These are phyloP conservation scores for Atherinosoma microstoma DNA, from an alignment of 2,797 vertebrate species.

Conservation along the genomic window DNA sequence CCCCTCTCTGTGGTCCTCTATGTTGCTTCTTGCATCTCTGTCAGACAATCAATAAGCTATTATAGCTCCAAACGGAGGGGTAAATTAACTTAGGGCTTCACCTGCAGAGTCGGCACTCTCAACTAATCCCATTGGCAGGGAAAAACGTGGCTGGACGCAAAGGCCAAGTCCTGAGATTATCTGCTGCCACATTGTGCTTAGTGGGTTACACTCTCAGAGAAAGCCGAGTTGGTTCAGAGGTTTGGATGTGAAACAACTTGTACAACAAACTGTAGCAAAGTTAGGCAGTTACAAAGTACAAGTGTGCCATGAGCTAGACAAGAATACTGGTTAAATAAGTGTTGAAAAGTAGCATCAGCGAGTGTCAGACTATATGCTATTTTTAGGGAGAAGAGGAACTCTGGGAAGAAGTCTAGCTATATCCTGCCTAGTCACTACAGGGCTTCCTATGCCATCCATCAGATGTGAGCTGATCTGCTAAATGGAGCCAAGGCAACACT, in stretches of 20 bases:
- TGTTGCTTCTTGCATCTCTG: constrained; percentile 75
- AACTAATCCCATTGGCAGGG: constrained; percentile 78
- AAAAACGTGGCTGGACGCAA: constrained; percentile 65
- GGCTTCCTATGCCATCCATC: constrained; percentile 54
- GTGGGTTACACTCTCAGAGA: constrained; percentile 22
- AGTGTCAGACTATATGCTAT: constrained; percentile 24
- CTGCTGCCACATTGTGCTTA: constrained; percentile 41
- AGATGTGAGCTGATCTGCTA: constrained; percentile 61
- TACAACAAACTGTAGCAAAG: neutral
- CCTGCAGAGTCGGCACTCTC: constrained; percentile 83
- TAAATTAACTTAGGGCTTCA: constrained; percentile 83
- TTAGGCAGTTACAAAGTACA: neutral
- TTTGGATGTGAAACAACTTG: constrained; percentile 5
- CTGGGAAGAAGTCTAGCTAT: constrained; percentile 30
- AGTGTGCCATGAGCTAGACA: constrained; percentile 4
- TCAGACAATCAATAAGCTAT: constrained; percentile 88
- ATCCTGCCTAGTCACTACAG: constrained; percentile 25
- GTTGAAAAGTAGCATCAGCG: constrained; percentile 25
- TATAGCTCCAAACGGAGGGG: constrained; percentile 80
- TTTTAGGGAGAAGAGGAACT: constrained; percentile 32
- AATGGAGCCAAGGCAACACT: constrained; percentile 63
- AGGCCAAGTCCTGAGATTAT: constrained; percentile 56
- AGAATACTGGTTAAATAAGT: constrained; percentile 15
- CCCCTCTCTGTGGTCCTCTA: constrained; percentile 66
- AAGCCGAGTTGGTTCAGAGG: constrained; percentile 22